Evolutionary conservation across 30 jellyfish, hydroid and myxozoan genomes (phyloP), one percentile per base, ranked within the genome.

Genomic region (Hydra vulgaris): DNA sequence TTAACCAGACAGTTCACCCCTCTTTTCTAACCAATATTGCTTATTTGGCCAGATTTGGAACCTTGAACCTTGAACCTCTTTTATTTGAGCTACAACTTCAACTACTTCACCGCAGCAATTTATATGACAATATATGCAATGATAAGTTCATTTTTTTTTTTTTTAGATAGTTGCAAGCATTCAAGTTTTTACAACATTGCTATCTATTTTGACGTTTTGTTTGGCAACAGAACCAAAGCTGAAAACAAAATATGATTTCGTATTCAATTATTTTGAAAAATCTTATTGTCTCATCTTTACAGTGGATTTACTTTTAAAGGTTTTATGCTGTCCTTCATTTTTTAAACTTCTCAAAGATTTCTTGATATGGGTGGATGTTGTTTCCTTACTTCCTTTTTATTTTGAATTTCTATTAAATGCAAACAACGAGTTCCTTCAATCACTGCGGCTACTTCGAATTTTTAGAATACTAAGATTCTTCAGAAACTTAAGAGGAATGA

Each of bases 401-500:
- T 79, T 89, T n/a, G 80, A 84, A 76, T 78, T 89, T 82, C 86
- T 84, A 56, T 81, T 94, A 16, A 70, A 84, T 53, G 79, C 95
- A 19, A 73, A 89, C 15, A 89, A 68, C 27, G 94, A 83, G 74
- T 89, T 89, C 66, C 83, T 89, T 73, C 86, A 84, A 73, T 89
- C 84, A 71, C 76, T 89, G 25, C 87, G 97, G 23, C 84, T 89
- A 21, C 81, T 89, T 27, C 78, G 97, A 26, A 89, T 89, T 20
- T 89, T 89, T 79, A 91, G 97, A 21, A 76, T 89, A 70, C 84
- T 89, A 72, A 93, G 95, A 7, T 89, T 89, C 85, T 89, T 89
- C 77, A 89, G 86, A 85, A 89, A 89, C 82, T 80, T 89, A 21
- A 86, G 95, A 54, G 97, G 97, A 19, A 86, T 89, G 95, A 93